These are phyloP conservation scores for Seriola aureovittata DNA, from an alignment of 2,113 vertebrate genomes.

Conservation along the genomic window DNA sequence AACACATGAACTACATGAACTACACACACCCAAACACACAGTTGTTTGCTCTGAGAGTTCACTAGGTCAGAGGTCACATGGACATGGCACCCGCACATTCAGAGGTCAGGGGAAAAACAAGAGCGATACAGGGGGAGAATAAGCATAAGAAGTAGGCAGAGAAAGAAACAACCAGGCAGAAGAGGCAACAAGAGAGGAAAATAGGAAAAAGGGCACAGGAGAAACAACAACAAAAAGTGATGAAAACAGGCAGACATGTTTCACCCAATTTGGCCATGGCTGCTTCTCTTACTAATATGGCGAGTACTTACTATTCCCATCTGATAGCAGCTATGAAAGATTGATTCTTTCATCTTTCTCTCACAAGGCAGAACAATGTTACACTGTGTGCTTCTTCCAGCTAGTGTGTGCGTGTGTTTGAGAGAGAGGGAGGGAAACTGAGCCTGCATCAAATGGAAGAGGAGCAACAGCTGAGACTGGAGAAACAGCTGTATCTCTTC, in stretches of 20 bases:
- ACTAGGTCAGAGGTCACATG: conserved; percentile 48
- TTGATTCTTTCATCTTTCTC: conserved; percentile 63
- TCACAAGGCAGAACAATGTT: conserved; percentile 69
- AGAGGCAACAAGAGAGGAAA: neutral
- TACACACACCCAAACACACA: conserved; percentile 26
- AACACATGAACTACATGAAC: conserved; percentile 19
- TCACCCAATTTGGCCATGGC: conserved; percentile 43
- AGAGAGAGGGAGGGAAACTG: conserved; percentile 13
- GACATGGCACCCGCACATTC: conserved; percentile 35
- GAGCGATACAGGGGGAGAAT: neutral
- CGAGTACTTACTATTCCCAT: conserved; percentile 46
- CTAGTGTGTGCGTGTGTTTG: conserved; percentile 16
- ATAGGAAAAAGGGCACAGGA: neutral
- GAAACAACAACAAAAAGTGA: neutral
- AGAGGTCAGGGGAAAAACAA: neutral
- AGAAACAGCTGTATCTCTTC: conserved; percentile 84
- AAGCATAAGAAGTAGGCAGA: neutral
- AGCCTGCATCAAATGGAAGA: conserved; percentile 61
- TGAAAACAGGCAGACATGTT: conserved; percentile 28
- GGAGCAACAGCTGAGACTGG: conserved; percentile 82
- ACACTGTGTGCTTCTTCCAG: conserved; percentile 54
- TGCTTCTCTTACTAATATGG: conserved; percentile 32
- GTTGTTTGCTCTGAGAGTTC: conserved; percentile 55
- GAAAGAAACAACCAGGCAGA: neutral
- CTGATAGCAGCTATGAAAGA: conserved; percentile 64